Conservation (phyloP, 2,113 vertebrate genomes). For the Turdus rufiventris region DNA sequence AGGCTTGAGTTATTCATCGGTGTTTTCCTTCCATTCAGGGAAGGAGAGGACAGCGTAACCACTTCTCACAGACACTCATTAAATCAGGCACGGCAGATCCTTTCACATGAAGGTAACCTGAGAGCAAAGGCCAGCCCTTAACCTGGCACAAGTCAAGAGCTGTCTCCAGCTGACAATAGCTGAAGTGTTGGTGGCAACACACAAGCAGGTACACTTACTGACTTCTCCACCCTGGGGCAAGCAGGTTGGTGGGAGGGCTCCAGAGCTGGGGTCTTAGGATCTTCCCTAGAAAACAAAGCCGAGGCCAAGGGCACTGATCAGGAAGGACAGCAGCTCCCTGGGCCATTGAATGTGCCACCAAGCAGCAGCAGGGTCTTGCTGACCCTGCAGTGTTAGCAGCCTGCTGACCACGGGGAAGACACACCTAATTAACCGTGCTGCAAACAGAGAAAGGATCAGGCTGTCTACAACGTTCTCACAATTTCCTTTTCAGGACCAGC, state of each 20-base stretch:
- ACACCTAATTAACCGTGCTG: neutral
- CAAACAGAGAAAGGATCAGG: neutral
- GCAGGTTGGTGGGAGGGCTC: neutral
- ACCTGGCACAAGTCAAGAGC: neutral
- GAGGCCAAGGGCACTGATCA: neutral
- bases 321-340: neutral
- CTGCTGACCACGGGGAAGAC: neutral
- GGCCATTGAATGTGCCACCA: neutral
- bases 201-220: rapidly evolving
- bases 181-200: neutral
- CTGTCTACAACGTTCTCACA: neutral
- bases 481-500: neutral
- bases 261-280: neutral
- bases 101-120: neutral
- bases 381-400: neutral
- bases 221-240: neutral
- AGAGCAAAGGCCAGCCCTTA: neutral
- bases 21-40: neutral
- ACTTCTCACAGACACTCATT: neutral
- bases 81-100: neutral
- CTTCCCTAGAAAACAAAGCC: neutral
- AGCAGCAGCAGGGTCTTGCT: neutral
- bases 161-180: neutral
- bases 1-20: constrained; percentile 1
- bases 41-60: neutral